Evolutionary conservation across 2,797 vertebrate genomes (phyloP).

Genomic region (Lithobates sylvaticus): DNA sequence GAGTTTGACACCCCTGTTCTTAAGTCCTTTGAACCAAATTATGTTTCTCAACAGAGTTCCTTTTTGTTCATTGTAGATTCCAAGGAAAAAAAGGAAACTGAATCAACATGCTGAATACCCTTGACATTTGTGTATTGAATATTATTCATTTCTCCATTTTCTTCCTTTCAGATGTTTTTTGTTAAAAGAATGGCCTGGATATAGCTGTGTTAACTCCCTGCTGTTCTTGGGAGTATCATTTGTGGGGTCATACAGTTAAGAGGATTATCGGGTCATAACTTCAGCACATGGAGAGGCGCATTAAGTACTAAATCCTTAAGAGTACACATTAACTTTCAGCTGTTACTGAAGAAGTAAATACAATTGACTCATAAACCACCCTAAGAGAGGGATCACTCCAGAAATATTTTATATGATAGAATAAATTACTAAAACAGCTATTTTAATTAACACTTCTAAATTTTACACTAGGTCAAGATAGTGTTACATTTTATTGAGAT

Average conservation of each 20-base stretch:
- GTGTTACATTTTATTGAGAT: too few relatives aligned
- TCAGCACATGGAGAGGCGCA: constrained; percentile 35
- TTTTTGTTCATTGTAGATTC: too few relatives aligned
- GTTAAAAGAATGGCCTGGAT: not conserved
- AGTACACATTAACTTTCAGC: constrained; percentile 34
- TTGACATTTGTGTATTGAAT: too few relatives aligned
- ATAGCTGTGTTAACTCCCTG: constrained; percentile 5
- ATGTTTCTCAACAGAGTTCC: too few relatives aligned
- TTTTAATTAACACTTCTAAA: not conserved
- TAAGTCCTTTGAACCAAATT: too few relatives aligned
- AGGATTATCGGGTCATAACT: constrained; percentile 49
- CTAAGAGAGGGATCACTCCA: not conserved
- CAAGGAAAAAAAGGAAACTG: too few relatives aligned
- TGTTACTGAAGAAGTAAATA: not conserved
- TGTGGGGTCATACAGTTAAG: constrained; percentile 44
- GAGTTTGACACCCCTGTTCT: too few relatives aligned
- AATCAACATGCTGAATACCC: too few relatives aligned
- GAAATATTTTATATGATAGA: not conserved
- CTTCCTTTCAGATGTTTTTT: constrained; percentile 2
- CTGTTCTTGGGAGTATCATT: constrained; percentile 25
- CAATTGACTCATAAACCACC: not conserved
- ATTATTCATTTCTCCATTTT: not conserved
- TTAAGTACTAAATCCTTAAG: constrained; percentile 38
- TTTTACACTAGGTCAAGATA: not conserved
- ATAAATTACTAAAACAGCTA: too few relatives aligned